A percentile compares a stretch with the other conserved stretches of the same genome.
phyloP scores from a whole-genome alignment of 2,888 invertebrate genomes.

The Erannis defoliaria region DNA sequence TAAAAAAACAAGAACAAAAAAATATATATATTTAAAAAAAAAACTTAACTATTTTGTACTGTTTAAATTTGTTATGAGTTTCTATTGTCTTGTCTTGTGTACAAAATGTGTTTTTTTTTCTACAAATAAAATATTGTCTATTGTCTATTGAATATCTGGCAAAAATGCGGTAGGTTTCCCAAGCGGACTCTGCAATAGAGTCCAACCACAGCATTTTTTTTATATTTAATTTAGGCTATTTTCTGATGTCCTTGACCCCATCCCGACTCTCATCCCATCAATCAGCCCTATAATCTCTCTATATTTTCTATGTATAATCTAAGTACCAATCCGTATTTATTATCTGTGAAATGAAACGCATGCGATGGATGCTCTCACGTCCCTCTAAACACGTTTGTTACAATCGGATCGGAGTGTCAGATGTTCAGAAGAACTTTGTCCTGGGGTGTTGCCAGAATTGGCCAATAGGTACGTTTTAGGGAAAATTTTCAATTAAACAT shows the following conservation, averaged over 20 bases:
- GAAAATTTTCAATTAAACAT: background rate
- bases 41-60: too few species aligned
- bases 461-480: background rate
- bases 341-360: conserved; percentile 25
- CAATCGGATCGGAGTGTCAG: conserved; percentile 45
- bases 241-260: conserved; percentile 20
- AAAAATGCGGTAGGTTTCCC: too few species aligned
- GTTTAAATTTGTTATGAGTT: too few species aligned
- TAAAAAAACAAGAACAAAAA: too few species aligned
- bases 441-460: conserved; percentile 24
- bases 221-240: background rate
- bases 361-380: conserved; percentile 52
- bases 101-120: too few species aligned
- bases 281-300: conserved; percentile 10
- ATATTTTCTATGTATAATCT: background rate
- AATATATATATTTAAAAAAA: too few species aligned
- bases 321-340: conserved; percentile 4
- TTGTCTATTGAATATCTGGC: too few species aligned
- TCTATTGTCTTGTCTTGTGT: too few species aligned
- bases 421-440: conserved; percentile 47
- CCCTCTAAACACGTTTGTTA: conserved; percentile 55
- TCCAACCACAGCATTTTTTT: too few species aligned
- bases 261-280: conserved; percentile 15
- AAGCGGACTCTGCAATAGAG: too few species aligned
- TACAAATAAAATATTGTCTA: too few species aligned